Base-by-base conservation (phyloP, 2,113 vertebrate species). In the Sebastes schlegelii region DNA sequence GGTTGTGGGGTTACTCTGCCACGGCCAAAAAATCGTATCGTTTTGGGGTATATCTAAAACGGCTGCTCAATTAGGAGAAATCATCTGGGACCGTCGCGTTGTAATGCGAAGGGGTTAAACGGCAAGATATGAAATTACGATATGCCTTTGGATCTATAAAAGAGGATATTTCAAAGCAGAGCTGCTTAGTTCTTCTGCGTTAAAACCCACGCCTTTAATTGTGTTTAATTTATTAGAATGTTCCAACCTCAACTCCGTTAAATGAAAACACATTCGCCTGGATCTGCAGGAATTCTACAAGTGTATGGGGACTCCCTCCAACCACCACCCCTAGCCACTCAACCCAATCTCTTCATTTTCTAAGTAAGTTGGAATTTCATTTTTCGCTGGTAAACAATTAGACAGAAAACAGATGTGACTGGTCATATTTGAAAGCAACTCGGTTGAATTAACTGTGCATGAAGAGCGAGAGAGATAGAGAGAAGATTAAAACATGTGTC, bases 351-450 rank as follows among this genome's bases (percentile, higher is more conserved):
- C 73, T 80, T 83, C 68, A 84, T 94, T 94, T 93, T 95, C 90
- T 94, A 94, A 93, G 84, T 92, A 89, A 94, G 92, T 76, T 92
- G 93, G 90, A 95, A 94, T 95, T 93, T 91, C n/a, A 64, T 87
- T 95, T 34, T 93, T 94, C 76, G 63, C 90, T 92, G 82, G 92
- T 93, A 95, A 95, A 95, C 94, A 95, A 92, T 93, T 83, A 92
- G 88, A 94, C 91, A 88, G 86, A 92, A 95, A 95, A 91, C 92
- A 95, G 92, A 94, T 95, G 94, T 92, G 74, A 82, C 63, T 86
- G 84, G 85, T 76, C 74, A 17, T 75, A 83, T 93, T 88, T 83
- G 77, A 90, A 91, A 88, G 82, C 67, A 68, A 82, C 77, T 82
- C 84, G 86, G 60, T 42, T 74, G 63, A 80, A 85, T 76, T 82